Evolutionary conservation across 2,888 invertebrate species (phyloP), one percentile per base, ranked within the genome.

Genomic region (Epistrophe grossulariae): DNA sequence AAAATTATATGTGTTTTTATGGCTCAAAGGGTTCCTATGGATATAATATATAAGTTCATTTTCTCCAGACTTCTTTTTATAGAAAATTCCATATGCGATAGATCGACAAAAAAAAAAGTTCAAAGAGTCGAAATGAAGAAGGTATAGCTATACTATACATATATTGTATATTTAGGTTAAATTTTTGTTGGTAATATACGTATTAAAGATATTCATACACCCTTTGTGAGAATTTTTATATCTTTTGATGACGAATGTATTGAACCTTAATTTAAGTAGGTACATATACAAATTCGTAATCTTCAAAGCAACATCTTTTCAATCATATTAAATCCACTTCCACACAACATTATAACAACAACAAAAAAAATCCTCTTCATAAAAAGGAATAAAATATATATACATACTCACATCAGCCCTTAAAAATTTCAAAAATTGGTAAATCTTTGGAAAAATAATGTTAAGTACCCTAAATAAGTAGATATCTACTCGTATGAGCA

Each of bases 271-370:
- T 40, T 68, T 52, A 52, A 68, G 38, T 38, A 17, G 35, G 19
- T 68, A 50, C 5, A 31, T 31, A 35, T 52, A 52, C 35, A 68
- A 45, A 68, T 38, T 28, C 11, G 40, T 70, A 70, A 70, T 70
- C 70, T 40, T 70, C 70, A 70, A 70, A 70, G 70, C 4, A 70
- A 40, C n/a, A 70, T 40, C 55, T 8, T 70, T 70, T 70, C 70
- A 70, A 55, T 70, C 70, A 70, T 38, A 55, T 70, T 55, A 70
- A 70, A 70, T 55, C 70, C 13, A 24, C 31, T 35, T 40, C 38
- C 40, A 62, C 10, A 24, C 4, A 35, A 24, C 24, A 24, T 1
- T 24, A 2, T 24, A 24, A 3, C 1, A 24, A 3, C 2, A 24
- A 24, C 24, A n/a, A 24, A 24, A 15, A 43, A 62, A 62, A 62